Base-by-base conservation (phyloP, 2,113 vertebrate species). In the Myodes glareolus region DNA sequence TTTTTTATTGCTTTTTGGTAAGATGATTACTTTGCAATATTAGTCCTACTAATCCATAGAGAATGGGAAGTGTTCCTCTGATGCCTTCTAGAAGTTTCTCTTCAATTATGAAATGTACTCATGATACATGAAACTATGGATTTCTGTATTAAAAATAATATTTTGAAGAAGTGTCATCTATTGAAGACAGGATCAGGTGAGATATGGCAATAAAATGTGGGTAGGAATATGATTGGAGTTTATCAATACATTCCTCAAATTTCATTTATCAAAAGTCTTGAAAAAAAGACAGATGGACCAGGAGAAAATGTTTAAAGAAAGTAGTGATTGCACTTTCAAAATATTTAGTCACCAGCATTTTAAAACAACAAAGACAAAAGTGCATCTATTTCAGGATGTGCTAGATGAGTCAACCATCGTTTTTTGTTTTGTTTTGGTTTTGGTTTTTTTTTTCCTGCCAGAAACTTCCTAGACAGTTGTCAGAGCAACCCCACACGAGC, bases 371-470 rank as follows among this genome's bases (percentile, higher is more conserved):
- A 85, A 84, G 70, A 81, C 77, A 95, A 94, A 72, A 77, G 23
- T 63, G 19, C 39, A 94, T 95, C 80, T 96, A 67, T 96, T 97
- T 97, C 61, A 67, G 36, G 39, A 91, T 61, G 33, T 90, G 42
- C 23, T 91, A 50, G 63, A 85, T 94, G 91, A 91, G 70, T 96
- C 95, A 97, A 95, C 12, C 89, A 80, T 27, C 58, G 70, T 85
- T 97, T 61, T 33, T 81, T 23, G 23, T 39, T 52, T 90, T n/a
- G n/a, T n/a, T n/a, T n/a, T n/a, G n/a, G n/a, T n/a, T n/a, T n/a
- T n/a, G n/a, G 70, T 85, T 97, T 61, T 33, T 81, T 23, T 63
- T 39, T 52, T 90, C 87, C 78, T 96, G 94, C 92, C 92, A 97
- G 50, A 92, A 90, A 68, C 70, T 97, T 96, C 73, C 91, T 96